Evolutionary conservation across 2,113 vertebrate species (phyloP), one percentile per base, ranked within the genome.

Genomic region (Guaruba guarouba): DNA sequence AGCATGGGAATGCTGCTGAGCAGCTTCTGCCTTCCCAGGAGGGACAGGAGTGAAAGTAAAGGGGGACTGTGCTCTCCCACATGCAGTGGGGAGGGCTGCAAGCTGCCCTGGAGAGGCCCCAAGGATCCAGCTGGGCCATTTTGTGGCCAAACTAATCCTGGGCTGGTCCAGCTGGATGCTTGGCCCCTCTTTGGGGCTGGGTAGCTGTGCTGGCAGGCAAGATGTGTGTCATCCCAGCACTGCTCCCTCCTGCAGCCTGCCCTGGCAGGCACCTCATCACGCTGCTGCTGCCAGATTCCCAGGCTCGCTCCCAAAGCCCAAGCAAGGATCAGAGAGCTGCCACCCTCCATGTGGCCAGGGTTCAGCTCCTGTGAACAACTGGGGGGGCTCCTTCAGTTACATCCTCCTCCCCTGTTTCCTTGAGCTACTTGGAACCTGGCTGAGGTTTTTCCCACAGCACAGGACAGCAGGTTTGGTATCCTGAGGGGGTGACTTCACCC

Each of bases 41-140:
- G 57, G 48, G 37, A 22, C 51, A 35, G 27, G 39, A 66, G 10
- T 5, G 2, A 10, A 35, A 16, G 17, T 0, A 0, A 68, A 48
- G 24, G 1, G 2, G 20, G 28, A 16, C 10, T 86, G n/a, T 68
- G 37, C 16, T 76, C 11, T 48, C 11, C 39, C 18, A 0, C 0
- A 0, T 49, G 43, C 27, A 33, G 7, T 1, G 2, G 31, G 10
- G 31, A 86, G 18, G 8, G 27, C 80, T 85, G 64, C 57, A 66
- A n/a, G 43, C 54, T 74, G 59, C 25, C 29, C 33, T 2, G 1
- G 46, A 46, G 25, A 8, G 9, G 27, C 33, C 39, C 24, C 51
- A 55, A 0, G 0, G 9, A 61, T 19, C 35, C 5, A 4, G 15
- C 29, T 62, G 49, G 14, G 77, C 13, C 31, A 41, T 19, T 7